phyloP scores from a whole-genome alignment of 1,140 invertebrate species.

The Papilio aristodemus region DNA sequence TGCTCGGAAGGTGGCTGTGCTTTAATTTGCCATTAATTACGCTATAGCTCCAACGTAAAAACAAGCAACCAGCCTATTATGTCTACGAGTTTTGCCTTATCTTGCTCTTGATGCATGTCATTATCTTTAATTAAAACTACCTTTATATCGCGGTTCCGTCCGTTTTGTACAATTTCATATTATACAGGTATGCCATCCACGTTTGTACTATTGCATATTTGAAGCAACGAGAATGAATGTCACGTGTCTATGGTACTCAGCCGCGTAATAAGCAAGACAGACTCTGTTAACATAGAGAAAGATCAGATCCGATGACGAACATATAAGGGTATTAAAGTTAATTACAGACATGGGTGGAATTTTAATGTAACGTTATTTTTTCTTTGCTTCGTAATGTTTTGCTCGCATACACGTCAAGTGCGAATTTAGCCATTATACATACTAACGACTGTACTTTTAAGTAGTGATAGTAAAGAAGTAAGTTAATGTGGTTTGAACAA shows the following conservation, averaged over 20 bases:
- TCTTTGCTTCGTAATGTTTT: background rate
- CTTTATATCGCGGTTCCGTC: background rate
- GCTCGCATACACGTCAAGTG: background rate
- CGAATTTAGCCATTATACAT: slow-evolving; percentile 7
- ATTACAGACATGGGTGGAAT: slow-evolving; percentile 12
- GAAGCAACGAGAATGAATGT: background rate
- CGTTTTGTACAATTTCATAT: background rate
- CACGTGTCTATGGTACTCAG: background rate
- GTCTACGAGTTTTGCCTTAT: slow-evolving; percentile 21
- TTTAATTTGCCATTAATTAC: slow-evolving; percentile 32
- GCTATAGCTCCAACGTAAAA: slow-evolving; percentile 22
- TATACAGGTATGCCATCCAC: background rate
- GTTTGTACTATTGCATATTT: slow-evolving; percentile 5
- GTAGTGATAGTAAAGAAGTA: too few species aligned
- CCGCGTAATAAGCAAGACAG: background rate
- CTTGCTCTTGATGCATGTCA: slow-evolving; percentile 30
- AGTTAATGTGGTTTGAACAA: too few species aligned
- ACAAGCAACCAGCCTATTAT: slow-evolving; percentile 25
- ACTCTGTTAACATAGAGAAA: background rate
- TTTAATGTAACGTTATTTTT: background rate
- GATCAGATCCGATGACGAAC: background rate
- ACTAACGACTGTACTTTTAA: background rate
- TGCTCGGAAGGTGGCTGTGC: slow-evolving; percentile 21
- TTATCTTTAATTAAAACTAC: slow-evolving; percentile 31
- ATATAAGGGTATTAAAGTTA: slow-evolving; percentile 6